Conservation (phyloP, 2,888 invertebrate species). For the Pollenia angustigena region DNA sequence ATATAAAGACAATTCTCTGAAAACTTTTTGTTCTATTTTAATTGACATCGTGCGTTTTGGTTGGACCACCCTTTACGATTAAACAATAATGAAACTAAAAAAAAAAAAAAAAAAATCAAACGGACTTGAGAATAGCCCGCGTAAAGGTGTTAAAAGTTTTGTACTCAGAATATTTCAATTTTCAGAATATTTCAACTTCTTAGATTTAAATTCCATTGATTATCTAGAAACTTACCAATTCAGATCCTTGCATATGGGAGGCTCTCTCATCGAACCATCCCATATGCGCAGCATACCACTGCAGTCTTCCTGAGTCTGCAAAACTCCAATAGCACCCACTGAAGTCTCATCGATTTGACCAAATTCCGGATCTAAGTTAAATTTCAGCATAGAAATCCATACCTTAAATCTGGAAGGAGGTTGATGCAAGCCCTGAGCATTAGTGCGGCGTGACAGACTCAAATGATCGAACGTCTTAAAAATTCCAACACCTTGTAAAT, state of each 20-base stretch:
- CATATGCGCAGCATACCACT: constrained; percentile 93
- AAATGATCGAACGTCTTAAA: constrained; percentile 86
- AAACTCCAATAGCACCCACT: constrained; percentile 82
- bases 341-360: constrained; percentile 83
- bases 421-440: constrained; percentile 80
- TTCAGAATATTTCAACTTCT: too few species aligned
- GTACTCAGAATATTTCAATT: too few species aligned
- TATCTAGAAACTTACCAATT: constrained; percentile 87
- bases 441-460: constrained; percentile 85
- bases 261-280: constrained; percentile 92
- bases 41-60: too few species aligned
- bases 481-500: constrained; percentile 88
- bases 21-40: too few species aligned
- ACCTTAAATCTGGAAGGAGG: constrained; percentile 90
- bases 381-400: constrained; percentile 94
- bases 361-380: constrained; percentile 90
- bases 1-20: too few species aligned
- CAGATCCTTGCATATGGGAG: constrained; percentile 91
- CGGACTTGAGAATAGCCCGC: too few species aligned
- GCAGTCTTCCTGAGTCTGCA: constrained; percentile 89
- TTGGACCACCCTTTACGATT: too few species aligned
- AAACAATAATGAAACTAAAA: too few species aligned
- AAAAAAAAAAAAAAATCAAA: too few species aligned
- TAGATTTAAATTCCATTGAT: not conserved
- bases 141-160: too few species aligned